Evolutionary conservation across 2,888 invertebrate species (phyloP).

Genomic region (Oeneis ivallda): DNA sequence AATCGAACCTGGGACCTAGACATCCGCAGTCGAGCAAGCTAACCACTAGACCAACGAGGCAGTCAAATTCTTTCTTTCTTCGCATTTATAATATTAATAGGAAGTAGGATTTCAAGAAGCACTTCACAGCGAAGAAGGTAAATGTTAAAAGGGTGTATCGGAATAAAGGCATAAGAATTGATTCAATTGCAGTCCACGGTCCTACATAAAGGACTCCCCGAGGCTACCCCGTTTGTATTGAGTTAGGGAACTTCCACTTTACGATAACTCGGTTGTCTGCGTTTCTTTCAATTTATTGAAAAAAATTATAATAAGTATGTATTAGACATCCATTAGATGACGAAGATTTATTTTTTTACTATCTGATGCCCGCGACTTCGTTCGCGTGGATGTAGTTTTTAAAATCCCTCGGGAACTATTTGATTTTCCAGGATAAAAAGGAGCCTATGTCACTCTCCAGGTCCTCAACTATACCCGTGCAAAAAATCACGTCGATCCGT

Average conservation of each 20-base stretch:
- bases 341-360: too few relatives aligned
- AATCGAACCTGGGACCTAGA: too few relatives aligned
- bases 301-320: neutral
- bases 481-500: too few relatives aligned
- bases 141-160: conserved; percentile 18
- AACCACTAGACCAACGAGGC: neutral
- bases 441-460: too few relatives aligned
- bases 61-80: too few relatives aligned
- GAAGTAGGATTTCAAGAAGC: neutral
- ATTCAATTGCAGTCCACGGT: conserved; percentile 15
- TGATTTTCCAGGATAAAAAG: too few relatives aligned
- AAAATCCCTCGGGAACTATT: too few relatives aligned
- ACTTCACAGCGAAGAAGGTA: conserved; percentile 2
- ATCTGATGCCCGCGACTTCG: too few relatives aligned
- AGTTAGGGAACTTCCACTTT: conserved; percentile 14
- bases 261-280: neutral
- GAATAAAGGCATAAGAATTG: conserved; percentile 17
- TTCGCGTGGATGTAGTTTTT: too few relatives aligned
- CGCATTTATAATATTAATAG: neutral
- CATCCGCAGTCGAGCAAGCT: neutral
- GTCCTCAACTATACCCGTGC: too few relatives aligned
- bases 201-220: conserved; percentile 5
- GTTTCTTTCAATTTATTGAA: conserved; percentile 7
- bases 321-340: too few relatives aligned
- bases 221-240: conserved; percentile 14